These are phyloP conservation scores for Lasioglossum leucozonium DNA, from an alignment of 2,888 invertebrate species.

Conservation along the genomic window DNA sequence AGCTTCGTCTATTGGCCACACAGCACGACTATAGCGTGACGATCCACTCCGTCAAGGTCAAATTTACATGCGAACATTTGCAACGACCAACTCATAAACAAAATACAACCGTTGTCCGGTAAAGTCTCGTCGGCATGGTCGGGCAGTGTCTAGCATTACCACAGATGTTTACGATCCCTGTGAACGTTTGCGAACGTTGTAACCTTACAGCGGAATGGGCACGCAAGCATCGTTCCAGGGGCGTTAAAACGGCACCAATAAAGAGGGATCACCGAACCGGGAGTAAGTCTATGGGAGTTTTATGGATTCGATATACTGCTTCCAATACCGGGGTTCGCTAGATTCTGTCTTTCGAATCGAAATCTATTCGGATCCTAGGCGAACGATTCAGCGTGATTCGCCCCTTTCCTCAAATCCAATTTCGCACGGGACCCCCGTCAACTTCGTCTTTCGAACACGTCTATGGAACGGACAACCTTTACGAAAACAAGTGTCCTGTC, in stretches of 20 bases:
- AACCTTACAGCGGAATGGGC: neutral
- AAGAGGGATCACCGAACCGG: slow-evolving; percentile 67
- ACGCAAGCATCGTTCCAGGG: slow-evolving; percentile 17
- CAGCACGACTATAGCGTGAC: too few relatives aligned
- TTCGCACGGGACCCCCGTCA: slow-evolving; percentile 19
- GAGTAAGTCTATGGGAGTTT: slow-evolving; percentile 64
- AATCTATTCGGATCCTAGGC: slow-evolving; percentile 55
- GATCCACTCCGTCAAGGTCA: too few relatives aligned
- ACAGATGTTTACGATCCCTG: slow-evolving; percentile 8
- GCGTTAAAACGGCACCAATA: slow-evolving; percentile 70
- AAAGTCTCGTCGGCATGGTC: neutral
- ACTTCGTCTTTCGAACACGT: neutral
- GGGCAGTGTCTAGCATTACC: neutral
- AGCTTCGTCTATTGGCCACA: too few relatives aligned
- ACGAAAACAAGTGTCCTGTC: neutral
- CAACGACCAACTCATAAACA: neutral
- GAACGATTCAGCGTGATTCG: slow-evolving; percentile 28
- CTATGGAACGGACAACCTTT: neutral
- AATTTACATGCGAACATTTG: too few relatives aligned
- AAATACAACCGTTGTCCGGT: neutral
- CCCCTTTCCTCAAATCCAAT: slow-evolving; percentile 50
- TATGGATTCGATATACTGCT: slow-evolving; percentile 75
- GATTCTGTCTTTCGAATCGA: slow-evolving; percentile 45
- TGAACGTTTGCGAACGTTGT: slow-evolving; percentile 3
- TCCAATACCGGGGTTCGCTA: slow-evolving; percentile 53